Base-by-base conservation (phyloP, 2,113 vertebrate species). In the Phyllostomus discolor region DNA sequence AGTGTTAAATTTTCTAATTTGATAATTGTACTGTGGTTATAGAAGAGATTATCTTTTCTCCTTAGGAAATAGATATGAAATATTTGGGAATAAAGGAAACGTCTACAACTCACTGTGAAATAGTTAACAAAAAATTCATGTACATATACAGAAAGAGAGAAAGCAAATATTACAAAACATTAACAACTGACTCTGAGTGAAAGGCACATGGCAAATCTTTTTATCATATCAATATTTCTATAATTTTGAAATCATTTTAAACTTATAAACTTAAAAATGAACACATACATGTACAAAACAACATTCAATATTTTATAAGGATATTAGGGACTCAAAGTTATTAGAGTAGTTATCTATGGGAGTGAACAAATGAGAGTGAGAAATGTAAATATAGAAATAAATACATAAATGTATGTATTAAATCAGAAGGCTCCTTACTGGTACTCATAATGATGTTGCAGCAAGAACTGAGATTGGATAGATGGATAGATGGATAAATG, bases 101-200 rank as follows among this genome's bases (percentile, higher is more conserved):
- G 41, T 78, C 62, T 92, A 95, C 38, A 81, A 95, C 80, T 95
- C 90, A 72, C 4, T 92, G 43, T 52, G 73, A 90, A 85, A 89
- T 54, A 85, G 3, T 48, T 48, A 31, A 79, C 17, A 54, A 76
- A 82, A 80, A 73, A 70, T 79, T 72, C 48, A 46, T 4, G 0
- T 57, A 66, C 35, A 84, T 19, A 80, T 66, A 57, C 5, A 85
- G n/a, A 86, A 85, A 90, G 33, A 82, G 43, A 72, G 17, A 95
- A 88, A 92, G 66, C 24, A 96, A 85, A 73, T 73, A 7, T 67
- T 88, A 22, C 7, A 89, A 96, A 80, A 80, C 79, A 84, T 80
- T 73, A 80, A 92, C 5, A n/a, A 57, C 52, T 59, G 2, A 92
- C 73, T 95, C 22, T 62, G 28, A 46, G 46, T 80, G 3, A 79